Conservation (phyloP, 2,888 invertebrate genomes). For the Stenodera caucasica region DNA sequence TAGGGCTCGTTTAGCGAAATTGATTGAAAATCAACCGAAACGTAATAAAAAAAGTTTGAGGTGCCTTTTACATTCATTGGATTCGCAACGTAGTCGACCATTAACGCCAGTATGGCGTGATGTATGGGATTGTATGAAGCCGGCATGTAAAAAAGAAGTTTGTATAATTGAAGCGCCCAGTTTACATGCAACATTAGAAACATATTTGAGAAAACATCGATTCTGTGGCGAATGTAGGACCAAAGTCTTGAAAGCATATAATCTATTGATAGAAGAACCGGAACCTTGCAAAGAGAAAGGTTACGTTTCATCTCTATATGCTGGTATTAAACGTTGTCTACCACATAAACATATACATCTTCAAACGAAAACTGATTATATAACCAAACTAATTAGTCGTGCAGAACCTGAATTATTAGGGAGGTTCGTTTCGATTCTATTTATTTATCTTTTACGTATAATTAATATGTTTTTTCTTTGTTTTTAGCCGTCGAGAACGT, state of each 20-base stretch:
- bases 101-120: conserved; percentile 76
- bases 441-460: neutral
- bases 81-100: conserved; percentile 78
- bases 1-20: conserved; percentile 73
- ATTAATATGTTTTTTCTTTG: neutral
- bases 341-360: conserved; percentile 87
- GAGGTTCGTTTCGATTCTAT: conserved; percentile 57
- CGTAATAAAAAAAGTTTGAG: conserved; percentile 86
- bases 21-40: conserved; percentile 78
- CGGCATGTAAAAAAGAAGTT: conserved; percentile 79
- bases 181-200: conserved; percentile 82
- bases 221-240: conserved; percentile 93
- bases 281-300: conserved; percentile 87
- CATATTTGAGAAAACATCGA: conserved; percentile 88
- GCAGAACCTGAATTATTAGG: conserved; percentile 92
- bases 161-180: conserved; percentile 85
- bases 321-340: conserved; percentile 83
- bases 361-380: conserved; percentile 84
- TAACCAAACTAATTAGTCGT: conserved; percentile 82
- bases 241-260: conserved; percentile 83
- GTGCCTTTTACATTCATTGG: conserved; percentile 87
- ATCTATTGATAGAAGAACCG: conserved; percentile 80
- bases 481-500: conserved; percentile 74
- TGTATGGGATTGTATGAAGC: conserved; percentile 83
- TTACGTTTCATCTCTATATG: conserved; percentile 83